Percentiles rank a stretch among this genome's conserved stretches.
Conservation (phyloP, 2,113 vertebrate genomes). For the Mola mola region DNA sequence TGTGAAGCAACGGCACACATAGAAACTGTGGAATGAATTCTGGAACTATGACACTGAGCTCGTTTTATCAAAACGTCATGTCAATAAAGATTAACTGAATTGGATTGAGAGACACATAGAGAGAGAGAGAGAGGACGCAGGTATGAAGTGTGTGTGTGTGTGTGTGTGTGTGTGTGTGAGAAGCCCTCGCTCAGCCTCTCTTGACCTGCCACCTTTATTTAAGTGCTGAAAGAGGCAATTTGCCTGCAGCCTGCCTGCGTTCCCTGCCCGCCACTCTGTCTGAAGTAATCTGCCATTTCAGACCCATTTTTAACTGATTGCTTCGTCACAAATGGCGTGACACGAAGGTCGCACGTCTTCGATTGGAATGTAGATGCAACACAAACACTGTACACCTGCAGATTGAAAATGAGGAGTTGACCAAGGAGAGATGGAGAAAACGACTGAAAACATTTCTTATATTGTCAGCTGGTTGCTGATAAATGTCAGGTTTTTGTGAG, state of each 20-base stretch:
- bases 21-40: constrained; percentile 1
- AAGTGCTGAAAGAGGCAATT: constrained; percentile 73
- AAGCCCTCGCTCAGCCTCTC: constrained; percentile 33
- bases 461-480: too few relatives aligned
- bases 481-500: too few relatives aligned
- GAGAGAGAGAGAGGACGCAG: too few relatives aligned
- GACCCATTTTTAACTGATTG: constrained; percentile 70
- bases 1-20: too few relatives aligned
- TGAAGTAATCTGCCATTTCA: constrained; percentile 74
- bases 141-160: constrained; percentile 11
- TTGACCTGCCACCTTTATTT: constrained; percentile 70
- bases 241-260: constrained; percentile 54
- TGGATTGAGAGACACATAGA: constrained; percentile 30
- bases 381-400: constrained; percentile 41
- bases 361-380: constrained; percentile 52
- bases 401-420: constrained; percentile 47
- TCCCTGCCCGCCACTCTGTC: constrained; percentile 30
- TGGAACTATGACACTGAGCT: neutral
- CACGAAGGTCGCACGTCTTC: constrained; percentile 39
- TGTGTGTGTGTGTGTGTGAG: constrained; percentile 33
- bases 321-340: constrained; percentile 61
- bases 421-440: too few relatives aligned
- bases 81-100: constrained; percentile 56
- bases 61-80: constrained; percentile 39
- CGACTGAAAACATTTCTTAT: too few relatives aligned